phyloP scores from a whole-genome alignment of 2,888 invertebrate genomes.

The Brenthis daphne region DNA sequence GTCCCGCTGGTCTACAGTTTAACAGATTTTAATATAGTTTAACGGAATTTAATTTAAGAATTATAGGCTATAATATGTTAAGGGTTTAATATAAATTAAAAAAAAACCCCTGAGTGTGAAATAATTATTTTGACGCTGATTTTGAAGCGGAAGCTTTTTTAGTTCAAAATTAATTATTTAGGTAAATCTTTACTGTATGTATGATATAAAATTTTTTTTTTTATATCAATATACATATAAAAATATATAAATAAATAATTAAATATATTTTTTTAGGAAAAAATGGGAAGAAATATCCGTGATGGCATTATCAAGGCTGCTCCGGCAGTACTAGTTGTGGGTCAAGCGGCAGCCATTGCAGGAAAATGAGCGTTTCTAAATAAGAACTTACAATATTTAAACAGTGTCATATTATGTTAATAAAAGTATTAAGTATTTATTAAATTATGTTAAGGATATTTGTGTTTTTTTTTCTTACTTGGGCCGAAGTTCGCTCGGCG shows the following conservation, averaged over 20 bases:
- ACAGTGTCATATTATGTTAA: conserved; percentile 5
- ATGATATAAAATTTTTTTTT: conserved; percentile 4
- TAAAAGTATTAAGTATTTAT: conserved; percentile 13
- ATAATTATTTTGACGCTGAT: no score
- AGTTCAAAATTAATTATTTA: background rate
- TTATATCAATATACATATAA: no score
- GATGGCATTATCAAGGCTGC: conserved; percentile 60
- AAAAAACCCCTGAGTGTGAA: no score
- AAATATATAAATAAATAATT: no score
- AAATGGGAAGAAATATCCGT: conserved; percentile 56
- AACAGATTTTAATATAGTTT: no score
- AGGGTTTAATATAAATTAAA: no score
- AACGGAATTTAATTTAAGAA: no score
- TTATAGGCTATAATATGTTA: no score
- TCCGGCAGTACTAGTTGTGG: conserved; percentile 57
- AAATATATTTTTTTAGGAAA: conserved; percentile 49
- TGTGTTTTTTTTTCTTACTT: background rate
- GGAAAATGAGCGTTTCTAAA: background rate
- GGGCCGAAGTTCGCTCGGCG: no score
- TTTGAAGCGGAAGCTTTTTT: no score
- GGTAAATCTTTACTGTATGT: background rate
- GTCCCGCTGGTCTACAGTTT: no score
- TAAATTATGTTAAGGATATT: conserved; percentile 11
- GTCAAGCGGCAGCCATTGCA: conserved; percentile 48
- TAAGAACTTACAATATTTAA: background rate